phyloP scores from a whole-genome alignment of 2,888 invertebrate species.

The Sussaba pulchella region DNA sequence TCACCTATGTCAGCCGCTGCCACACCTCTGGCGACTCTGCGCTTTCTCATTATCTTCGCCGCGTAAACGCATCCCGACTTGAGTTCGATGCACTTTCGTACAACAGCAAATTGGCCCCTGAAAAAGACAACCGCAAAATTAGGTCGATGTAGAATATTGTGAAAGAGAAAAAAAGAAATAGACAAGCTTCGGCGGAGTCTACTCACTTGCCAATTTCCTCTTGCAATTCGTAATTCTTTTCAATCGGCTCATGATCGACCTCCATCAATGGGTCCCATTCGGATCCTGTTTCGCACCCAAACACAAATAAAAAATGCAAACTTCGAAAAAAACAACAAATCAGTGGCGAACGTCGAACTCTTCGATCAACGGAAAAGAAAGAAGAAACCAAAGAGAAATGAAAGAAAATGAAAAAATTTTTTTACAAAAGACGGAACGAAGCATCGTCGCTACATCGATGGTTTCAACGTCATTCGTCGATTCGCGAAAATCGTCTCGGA shows the following conservation, averaged over 20 bases:
- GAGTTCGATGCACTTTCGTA: constrained; percentile 86
- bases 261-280: constrained; percentile 84
- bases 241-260: constrained; percentile 85
- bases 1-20: constrained; percentile 86
- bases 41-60: constrained; percentile 88
- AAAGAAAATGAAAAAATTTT: too few species aligned
- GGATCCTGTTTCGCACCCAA: constrained; percentile 72
- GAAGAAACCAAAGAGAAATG: too few species aligned
- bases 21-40: constrained; percentile 86
- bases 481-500: constrained; percentile 7
- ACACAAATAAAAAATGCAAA: not conserved
- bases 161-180: not conserved
- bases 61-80: constrained; percentile 86
- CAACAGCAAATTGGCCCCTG: constrained; percentile 89
- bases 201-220: constrained; percentile 87
- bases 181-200: not conserved
- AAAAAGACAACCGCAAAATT: not conserved
- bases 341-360: too few species aligned
- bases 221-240: constrained; percentile 85
- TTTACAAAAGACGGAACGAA: too few species aligned
- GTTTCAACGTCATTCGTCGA: not conserved
- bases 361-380: too few species aligned
- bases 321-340: not conserved
- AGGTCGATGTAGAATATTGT: too few species aligned
- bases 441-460: too few species aligned